These are phyloP conservation scores for Lithophane leautieri DNA, from an alignment of 2,888 invertebrate species.

Conservation along the genomic window DNA sequence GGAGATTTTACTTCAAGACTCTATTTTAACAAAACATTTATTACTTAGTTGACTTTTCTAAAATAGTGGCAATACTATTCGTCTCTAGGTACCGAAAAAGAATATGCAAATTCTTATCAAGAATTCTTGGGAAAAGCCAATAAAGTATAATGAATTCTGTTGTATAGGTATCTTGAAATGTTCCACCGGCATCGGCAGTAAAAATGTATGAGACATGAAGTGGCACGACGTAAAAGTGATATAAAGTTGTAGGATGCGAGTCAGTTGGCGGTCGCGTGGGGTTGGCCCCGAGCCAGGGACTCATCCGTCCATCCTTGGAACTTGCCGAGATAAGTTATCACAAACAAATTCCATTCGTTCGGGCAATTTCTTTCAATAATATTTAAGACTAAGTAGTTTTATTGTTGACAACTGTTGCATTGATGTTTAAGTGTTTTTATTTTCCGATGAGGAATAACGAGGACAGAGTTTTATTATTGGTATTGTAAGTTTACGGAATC, in stretches of 20 bases:
- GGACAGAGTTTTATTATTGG: neutral
- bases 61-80: neutral
- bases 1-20: neutral
- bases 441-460: neutral
- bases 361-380: constrained; percentile 68
- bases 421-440: constrained; percentile 21
- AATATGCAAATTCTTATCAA: constrained; percentile 34
- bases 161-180: constrained; percentile 49
- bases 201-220: constrained; percentile 62
- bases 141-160: constrained; percentile 51
- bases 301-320: constrained; percentile 67
- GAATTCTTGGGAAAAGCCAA: constrained; percentile 32
- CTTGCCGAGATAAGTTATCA: constrained; percentile 73
- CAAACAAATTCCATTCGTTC: constrained; percentile 70
- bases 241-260: constrained; percentile 65
- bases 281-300: constrained; percentile 74
- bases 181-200: constrained; percentile 39
- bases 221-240: constrained; percentile 62
- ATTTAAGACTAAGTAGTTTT: constrained; percentile 51
- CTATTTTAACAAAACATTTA: neutral
- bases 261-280: constrained; percentile 55
- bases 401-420: constrained; percentile 63
- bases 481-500: neutral
- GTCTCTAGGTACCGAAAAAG: neutral
- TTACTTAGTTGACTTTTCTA: neutral